A percentile compares a stretch with the other conserved stretches of the same genome.
phyloP scores from a whole-genome alignment of 2,888 invertebrate genomes.

The Sericinus montela region DNA sequence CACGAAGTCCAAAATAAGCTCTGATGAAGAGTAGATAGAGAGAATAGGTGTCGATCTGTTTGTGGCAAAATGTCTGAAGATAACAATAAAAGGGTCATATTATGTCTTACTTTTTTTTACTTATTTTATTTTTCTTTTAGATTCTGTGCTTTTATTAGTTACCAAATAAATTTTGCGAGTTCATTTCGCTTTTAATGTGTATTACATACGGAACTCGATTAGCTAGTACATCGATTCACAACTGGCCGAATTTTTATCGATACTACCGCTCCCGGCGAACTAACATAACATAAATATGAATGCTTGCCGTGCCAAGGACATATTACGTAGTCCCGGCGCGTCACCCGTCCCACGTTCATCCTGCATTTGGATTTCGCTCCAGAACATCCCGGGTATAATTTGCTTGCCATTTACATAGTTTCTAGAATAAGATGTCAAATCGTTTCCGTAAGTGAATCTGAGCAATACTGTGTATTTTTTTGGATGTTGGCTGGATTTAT shows the following conservation, averaged over 20 bases:
- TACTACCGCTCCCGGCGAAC: conserved; percentile 26
- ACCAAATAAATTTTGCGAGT: too few relatives aligned
- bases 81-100: too few relatives aligned
- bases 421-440: conserved; percentile 21
- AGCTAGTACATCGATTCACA: neutral
- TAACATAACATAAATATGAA: conserved; percentile 50
- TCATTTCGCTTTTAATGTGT: too few relatives aligned
- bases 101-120: too few relatives aligned
- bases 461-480: too few relatives aligned
- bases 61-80: too few relatives aligned
- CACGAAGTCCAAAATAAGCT: too few relatives aligned
- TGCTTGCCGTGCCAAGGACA: conserved; percentile 45
- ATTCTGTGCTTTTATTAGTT: too few relatives aligned
- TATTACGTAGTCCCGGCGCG: conserved; percentile 39
- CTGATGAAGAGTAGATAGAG: too few relatives aligned
- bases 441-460: conserved; percentile 3
- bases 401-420: conserved; percentile 30
- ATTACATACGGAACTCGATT: conserved; percentile 6
- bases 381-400: conserved; percentile 21
- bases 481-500: too few relatives aligned
- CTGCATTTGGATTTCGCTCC: conserved; percentile 30
- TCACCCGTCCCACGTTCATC: conserved; percentile 34
- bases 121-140: too few relatives aligned
- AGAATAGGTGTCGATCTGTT: too few relatives aligned
- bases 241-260: conserved; percentile 6